phyloP scores from a whole-genome alignment of 35 echinoderm and acorn worm genomes.

The Nesometra sesokonis region DNA sequence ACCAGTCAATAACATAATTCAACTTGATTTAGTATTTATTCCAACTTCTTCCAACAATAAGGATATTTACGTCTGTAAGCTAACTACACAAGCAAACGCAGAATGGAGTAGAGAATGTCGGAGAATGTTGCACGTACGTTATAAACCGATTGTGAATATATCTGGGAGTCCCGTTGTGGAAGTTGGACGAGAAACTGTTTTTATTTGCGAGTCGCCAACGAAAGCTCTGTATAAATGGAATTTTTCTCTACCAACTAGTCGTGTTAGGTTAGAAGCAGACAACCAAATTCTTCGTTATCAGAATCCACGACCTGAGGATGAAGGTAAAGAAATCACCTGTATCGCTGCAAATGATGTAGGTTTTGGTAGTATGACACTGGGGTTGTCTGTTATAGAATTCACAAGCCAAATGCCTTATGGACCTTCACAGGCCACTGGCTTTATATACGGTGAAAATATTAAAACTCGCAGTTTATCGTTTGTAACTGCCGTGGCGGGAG shows the following conservation, averaged over 20 bases:
- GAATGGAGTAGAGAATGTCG: background rate
- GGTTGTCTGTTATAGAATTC: background rate
- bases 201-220: background rate
- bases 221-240: background rate
- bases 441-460: background rate
- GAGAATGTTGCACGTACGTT: background rate
- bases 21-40: background rate
- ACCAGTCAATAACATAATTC: background rate
- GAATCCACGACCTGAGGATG: background rate
- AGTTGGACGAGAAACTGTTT: background rate
- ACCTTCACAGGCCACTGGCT: background rate
- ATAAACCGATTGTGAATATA: background rate
- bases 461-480: background rate
- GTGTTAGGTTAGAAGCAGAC: background rate
- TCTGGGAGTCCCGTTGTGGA: background rate
- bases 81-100: background rate
- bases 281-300: background rate
- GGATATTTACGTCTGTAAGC: background rate
- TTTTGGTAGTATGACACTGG: background rate
- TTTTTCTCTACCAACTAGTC: background rate
- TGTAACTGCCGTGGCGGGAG: background rate
- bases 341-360: background rate
- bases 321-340: background rate
- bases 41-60: background rate
- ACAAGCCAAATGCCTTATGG: background rate